These are phyloP conservation scores for Myiopsitta monachus DNA, from an alignment of 2,113 vertebrate species.

Conservation along the genomic window DNA sequence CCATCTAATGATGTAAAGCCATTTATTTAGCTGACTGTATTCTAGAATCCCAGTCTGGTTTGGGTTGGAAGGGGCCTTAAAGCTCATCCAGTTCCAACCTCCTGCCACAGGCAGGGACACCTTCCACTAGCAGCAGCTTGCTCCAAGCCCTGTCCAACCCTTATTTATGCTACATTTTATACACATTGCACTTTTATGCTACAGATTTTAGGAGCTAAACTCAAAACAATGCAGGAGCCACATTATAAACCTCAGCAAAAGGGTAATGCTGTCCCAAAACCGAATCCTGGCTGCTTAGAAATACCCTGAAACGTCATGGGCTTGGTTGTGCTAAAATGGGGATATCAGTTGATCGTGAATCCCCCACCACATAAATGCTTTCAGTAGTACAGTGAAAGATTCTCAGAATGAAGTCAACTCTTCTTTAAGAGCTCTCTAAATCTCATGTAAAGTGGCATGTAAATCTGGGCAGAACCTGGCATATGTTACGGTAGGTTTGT, in stretches of 20 bases:
- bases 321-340: background rate
- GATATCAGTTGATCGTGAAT: rapidly evolving
- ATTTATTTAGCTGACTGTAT: background rate
- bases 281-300: background rate
- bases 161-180: background rate
- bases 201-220: too few species aligned
- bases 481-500: rapidly evolving
- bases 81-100: background rate
- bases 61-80: background rate
- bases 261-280: background rate
- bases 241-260: background rate
- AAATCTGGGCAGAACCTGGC: background rate
- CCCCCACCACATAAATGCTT: background rate
- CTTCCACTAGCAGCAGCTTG: background rate
- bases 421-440: background rate
- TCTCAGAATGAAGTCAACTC: background rate
- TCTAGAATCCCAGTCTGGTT: background rate
- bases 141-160: background rate
- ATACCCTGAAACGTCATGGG: rapidly evolving
- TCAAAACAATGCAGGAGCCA: too few species aligned
- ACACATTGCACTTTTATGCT: too few species aligned
- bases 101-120: background rate
- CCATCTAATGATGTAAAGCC: background rate
- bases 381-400: background rate
- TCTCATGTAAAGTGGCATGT: background rate